These are phyloP conservation scores for Lissocephala sabroskyi DNA, from an alignment of 2,888 invertebrate species.

Conservation along the genomic window DNA sequence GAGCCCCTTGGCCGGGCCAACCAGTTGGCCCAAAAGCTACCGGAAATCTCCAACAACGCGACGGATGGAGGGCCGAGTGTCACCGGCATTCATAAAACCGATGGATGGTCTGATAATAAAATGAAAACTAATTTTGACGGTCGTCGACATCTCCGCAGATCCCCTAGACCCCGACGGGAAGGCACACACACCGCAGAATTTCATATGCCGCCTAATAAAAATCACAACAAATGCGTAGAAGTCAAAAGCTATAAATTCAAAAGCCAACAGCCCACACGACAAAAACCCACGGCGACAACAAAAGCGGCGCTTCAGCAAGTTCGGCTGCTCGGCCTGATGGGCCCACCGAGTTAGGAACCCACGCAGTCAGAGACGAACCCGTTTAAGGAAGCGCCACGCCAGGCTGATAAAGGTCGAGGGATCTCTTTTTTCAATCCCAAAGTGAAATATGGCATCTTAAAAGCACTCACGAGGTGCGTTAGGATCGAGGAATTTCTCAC, in stretches of 20 bases:
- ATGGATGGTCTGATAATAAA: slow-evolving; percentile 50
- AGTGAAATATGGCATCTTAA: no score
- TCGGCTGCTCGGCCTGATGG: no score
- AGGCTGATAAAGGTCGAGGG: no score
- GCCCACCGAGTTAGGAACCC: no score
- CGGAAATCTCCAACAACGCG: slow-evolving; percentile 42
- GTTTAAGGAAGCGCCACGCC: no score
- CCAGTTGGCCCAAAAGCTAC: slow-evolving; percentile 32
- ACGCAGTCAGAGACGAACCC: no score
- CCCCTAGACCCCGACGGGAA: no score
- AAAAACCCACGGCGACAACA: neutral
- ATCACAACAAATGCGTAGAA: slow-evolving; percentile 45
- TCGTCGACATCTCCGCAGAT: slow-evolving; percentile 30
- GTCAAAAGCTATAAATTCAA: slow-evolving; percentile 56
- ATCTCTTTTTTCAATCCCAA: no score
- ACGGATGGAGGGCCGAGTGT: slow-evolving; percentile 12
- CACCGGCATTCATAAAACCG: slow-evolving; percentile 22
- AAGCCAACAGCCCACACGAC: slow-evolving; percentile 50
- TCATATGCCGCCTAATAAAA: slow-evolving; percentile 3
- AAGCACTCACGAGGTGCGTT: no score
- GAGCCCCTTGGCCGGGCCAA: neutral
- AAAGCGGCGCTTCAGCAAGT: no score
- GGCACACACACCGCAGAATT: slow-evolving; percentile 8
- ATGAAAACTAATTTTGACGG: slow-evolving; percentile 52
- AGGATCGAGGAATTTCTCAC: no score